Conservation (phyloP, 2,888 invertebrate genomes). For the Drosophila falleni region DNA sequence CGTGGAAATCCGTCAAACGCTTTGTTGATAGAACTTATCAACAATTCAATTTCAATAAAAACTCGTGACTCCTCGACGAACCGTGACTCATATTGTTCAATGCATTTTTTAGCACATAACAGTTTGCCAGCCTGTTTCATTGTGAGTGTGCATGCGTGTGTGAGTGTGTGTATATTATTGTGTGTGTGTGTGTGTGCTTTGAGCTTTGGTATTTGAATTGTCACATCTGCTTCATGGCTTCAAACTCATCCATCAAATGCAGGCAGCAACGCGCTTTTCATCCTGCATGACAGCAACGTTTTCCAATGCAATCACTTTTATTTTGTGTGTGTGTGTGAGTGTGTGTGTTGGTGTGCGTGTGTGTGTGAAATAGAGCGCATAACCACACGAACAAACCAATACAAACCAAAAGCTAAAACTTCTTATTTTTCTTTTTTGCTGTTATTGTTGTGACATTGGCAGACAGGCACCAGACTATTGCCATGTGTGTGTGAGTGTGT, state of each 20-base stretch:
- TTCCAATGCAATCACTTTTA: constrained; percentile 80
- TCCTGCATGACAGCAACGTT: constrained; percentile 65
- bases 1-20: constrained; percentile 51
- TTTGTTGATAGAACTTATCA: constrained; percentile 82
- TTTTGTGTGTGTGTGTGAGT: constrained; percentile 31
- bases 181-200: constrained; percentile 35
- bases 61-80: constrained; percentile 55
- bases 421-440: constrained; percentile 15
- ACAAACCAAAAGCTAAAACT: constrained; percentile 36
- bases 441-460: constrained; percentile 29
- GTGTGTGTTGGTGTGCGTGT: constrained; percentile 25
- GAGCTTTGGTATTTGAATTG: constrained; percentile 80
- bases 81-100: constrained; percentile 64
- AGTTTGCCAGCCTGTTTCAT: constrained; percentile 22
- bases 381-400: constrained; percentile 71
- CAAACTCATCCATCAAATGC: constrained; percentile 79
- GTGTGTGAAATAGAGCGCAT: constrained; percentile 59
- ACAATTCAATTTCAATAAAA: constrained; percentile 82
- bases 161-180: constrained; percentile 24
- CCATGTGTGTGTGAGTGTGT: constrained; percentile 29
- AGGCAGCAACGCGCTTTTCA: constrained; percentile 55
- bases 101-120: constrained; percentile 72
- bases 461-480: constrained; percentile 48
- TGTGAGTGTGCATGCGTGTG: constrained; percentile 31
- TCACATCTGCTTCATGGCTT: constrained; percentile 79